Conservation (phyloP, 2,888 invertebrate species). For the Crematogaster levior region DNA sequence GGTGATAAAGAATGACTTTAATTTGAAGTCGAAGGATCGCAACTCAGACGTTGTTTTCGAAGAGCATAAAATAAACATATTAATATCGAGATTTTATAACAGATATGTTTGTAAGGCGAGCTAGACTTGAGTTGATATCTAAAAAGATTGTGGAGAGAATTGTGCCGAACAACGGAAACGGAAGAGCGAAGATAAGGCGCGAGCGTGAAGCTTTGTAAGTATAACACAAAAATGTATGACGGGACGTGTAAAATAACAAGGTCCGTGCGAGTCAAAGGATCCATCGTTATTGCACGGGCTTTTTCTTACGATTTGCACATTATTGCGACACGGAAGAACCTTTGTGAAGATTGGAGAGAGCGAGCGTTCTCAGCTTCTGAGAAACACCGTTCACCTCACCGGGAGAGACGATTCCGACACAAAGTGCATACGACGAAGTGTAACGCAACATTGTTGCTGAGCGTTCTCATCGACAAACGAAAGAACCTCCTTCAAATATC, state of each 20-base stretch:
- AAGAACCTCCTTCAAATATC: conserved; percentile 26
- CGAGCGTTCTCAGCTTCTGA: conserved; percentile 13
- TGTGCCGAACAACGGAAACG: not conserved
- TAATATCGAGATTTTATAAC: not conserved
- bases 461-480: not conserved
- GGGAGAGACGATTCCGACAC: not conserved
- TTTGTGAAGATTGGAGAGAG: conserved; percentile 19
- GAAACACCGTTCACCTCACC: conserved; percentile 15
- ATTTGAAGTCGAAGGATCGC: not conserved
- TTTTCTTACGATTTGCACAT: conserved; percentile 48
- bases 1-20: not conserved
- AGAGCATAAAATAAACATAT: not conserved
- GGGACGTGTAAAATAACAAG: conserved; percentile 34
- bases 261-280: conserved; percentile 32
- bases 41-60: not conserved
- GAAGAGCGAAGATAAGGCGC: not conserved
- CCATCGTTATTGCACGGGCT: not conserved
- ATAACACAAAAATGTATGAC: conserved; percentile 27
- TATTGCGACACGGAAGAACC: conserved; percentile 22
- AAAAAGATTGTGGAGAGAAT: not conserved
- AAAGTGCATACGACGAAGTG: conserved; percentile 29
- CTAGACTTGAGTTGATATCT: not conserved
- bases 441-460: conserved; percentile 4
- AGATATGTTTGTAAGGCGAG: not conserved
- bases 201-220: conserved; percentile 11